Evolutionary conservation across 2,888 invertebrate species (phyloP).

Genomic region (Drymonia ruficornis): DNA sequence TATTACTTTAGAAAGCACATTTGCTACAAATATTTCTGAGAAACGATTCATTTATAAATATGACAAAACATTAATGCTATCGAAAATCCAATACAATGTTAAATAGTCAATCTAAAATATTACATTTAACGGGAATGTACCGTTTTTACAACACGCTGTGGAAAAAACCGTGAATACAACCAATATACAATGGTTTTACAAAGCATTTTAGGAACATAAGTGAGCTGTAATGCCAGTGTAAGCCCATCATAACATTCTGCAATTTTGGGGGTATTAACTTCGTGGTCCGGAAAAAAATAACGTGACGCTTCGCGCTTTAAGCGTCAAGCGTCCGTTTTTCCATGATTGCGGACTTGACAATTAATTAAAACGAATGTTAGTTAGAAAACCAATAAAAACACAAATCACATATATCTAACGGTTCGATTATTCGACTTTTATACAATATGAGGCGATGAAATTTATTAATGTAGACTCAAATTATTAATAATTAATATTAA

Average conservation of each 20-base stretch:
- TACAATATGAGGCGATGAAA: neutral
- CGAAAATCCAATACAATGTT: conserved; percentile 20
- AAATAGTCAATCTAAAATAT: conserved; percentile 19
- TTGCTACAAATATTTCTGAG: conserved; percentile 32
- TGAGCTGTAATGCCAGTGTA: too few relatives aligned
- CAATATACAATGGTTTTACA: too few relatives aligned
- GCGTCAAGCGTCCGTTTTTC: too few relatives aligned
- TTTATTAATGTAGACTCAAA: neutral
- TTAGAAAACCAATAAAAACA: neutral
- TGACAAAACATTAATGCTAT: conserved; percentile 13
- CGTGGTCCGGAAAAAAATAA: too few relatives aligned
- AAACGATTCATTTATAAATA: conserved; percentile 22
- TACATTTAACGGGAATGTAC: conserved; percentile 21
- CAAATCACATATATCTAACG: conserved; percentile 10
- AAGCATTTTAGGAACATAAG: too few relatives aligned
- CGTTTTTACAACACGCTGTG: neutral
- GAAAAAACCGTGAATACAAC: conserved; percentile 3
- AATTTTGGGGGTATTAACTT: too few relatives aligned
- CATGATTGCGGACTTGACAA: too few relatives aligned
- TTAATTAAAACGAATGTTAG: neutral
- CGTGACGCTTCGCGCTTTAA: too few relatives aligned
- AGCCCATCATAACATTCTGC: too few relatives aligned
- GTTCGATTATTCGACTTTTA: neutral
- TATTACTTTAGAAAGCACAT: conserved; percentile 36
- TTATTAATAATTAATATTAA: too few relatives aligned